phyloP scores from a whole-genome alignment of 92 coral and sea anemone species.

The Porites divaricata region DNA sequence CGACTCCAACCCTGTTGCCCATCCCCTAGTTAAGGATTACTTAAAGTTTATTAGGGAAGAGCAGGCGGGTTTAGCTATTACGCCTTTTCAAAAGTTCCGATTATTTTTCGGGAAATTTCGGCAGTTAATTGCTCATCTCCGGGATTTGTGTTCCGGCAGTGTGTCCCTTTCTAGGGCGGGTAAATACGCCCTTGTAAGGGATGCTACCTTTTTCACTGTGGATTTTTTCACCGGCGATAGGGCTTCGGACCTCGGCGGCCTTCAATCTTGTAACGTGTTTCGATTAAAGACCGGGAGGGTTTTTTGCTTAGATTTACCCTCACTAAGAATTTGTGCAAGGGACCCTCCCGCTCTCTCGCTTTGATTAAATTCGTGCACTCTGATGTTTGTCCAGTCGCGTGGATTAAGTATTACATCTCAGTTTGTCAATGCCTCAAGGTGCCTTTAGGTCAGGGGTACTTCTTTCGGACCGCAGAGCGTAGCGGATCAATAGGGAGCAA shows the following conservation, averaged over 20 bases:
- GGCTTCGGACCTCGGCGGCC: conserved; percentile 52
- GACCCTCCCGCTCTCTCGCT: conserved; percentile 19
- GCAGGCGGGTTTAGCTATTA: conserved; percentile 36
- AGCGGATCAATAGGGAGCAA: conserved; percentile 38
- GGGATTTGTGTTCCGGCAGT: neutral
- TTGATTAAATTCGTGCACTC: conserved; percentile 32
- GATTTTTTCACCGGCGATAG: conserved; percentile 57
- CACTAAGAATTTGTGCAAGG: conserved; percentile 30
- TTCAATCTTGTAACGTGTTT: conserved; percentile 34
- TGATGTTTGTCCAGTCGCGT: conserved; percentile 40
- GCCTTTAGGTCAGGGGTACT: conserved; percentile 31
- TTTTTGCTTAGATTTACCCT: conserved; percentile 48
- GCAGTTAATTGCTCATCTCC: conserved; percentile 18
- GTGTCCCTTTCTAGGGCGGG: conserved; percentile 13
- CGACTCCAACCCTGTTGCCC: conserved; percentile 26
- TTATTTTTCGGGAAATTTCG: conserved; percentile 15
- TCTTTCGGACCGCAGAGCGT: conserved; percentile 53
- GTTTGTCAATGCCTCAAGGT: conserved; percentile 24
- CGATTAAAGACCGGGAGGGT: conserved; percentile 42
- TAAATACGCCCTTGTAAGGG: conserved; percentile 44
- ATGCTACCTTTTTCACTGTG: conserved; percentile 43
- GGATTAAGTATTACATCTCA: conserved; percentile 43
- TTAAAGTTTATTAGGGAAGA: conserved; percentile 36
- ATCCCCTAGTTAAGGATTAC: conserved; percentile 11
- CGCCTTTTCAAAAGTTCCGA: conserved; percentile 32